Evolutionary conservation across 2,113 vertebrate species (phyloP).

Genomic region (Neopipo cinnamomea): DNA sequence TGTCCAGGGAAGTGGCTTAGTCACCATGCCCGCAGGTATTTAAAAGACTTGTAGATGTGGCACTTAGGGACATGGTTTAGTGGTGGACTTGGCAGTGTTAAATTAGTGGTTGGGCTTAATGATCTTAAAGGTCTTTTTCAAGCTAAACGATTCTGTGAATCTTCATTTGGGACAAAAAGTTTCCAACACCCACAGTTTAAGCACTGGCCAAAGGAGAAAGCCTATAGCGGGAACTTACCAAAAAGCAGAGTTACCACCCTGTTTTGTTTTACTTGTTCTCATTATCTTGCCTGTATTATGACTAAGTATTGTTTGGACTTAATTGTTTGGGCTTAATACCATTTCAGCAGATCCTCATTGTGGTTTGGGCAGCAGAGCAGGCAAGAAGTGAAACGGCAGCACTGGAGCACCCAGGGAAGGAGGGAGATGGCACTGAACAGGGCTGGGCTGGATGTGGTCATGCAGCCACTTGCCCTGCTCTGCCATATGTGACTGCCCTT

Average conservation of each 20-base stretch:
- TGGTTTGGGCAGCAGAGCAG: neutral
- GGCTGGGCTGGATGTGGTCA: neutral
- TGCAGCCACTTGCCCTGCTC: neutral
- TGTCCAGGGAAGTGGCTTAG: neutral
- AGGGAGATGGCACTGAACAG: neutral
- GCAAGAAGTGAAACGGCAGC: neutral
- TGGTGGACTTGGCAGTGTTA: neutral
- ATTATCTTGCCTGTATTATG: neutral
- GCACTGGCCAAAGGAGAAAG: neutral
- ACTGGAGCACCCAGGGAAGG: neutral
- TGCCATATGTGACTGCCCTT: neutral
- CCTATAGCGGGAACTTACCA: neutral
- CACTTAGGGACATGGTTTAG: neutral
- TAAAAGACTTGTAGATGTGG: neutral
- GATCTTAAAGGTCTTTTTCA: neutral
- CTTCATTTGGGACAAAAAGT: neutral
- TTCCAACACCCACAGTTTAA: neutral
- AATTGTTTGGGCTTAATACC: neutral
- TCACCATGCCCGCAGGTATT: neutral
- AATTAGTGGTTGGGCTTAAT: neutral
- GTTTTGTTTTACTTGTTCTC: neutral
- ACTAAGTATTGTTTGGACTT: neutral
- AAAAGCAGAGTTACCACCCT: neutral
- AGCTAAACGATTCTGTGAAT: neutral
- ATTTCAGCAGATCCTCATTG: neutral